Evolutionary conservation across 2,888 invertebrate species (phyloP), one percentile per base, ranked within the genome.

Genomic region (Dioctria rufipes): DNA sequence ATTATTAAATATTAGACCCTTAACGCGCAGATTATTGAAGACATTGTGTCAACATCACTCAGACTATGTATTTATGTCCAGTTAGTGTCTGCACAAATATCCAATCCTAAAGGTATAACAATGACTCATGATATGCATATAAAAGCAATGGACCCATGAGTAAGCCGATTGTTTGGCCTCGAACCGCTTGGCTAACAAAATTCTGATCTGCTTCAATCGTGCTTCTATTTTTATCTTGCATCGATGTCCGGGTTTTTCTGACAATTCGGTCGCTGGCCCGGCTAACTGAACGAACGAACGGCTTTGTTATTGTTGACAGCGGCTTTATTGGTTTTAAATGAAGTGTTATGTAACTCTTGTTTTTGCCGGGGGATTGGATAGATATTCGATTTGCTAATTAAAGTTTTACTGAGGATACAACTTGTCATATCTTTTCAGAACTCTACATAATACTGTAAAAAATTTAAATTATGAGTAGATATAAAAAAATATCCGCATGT

Each of bases 241-340:
- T 49, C 77, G 46, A 63, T 40, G 77, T 77, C 77, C 77, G 77
- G 77, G 77, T 77, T 77, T 77, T 39, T 63, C 61, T 63, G 63
- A 3, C 5, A 3, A 9, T 37, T 8, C 77, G 77, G 77, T 77
- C 77, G 77, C 77, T 77, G 77, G 63, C 77, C 75, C 42, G 60
- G 46, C 61, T 37, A 11, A 25, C 25, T 25, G 25, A 25, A 25
- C 25, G 25, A 25, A 25, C 25, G 25, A 25, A 25, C 13, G 75
- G 51, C 46, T 61, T 60, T 77, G 46, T 61, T 77, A 63, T 77
- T 77, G 77, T 77, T 77, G 77, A 77, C 77, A 60, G 73, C 6
- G 60, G 40, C 58, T 58, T 49, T 67, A 25, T 9, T n/a, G 54
- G 42, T 37, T 58, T 25, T 25, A 25, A 25, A 25, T 25, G 46